These are phyloP conservation scores for Matsumyia berberina DNA, from an alignment of 2,888 invertebrate genomes.

Conservation along the genomic window DNA sequence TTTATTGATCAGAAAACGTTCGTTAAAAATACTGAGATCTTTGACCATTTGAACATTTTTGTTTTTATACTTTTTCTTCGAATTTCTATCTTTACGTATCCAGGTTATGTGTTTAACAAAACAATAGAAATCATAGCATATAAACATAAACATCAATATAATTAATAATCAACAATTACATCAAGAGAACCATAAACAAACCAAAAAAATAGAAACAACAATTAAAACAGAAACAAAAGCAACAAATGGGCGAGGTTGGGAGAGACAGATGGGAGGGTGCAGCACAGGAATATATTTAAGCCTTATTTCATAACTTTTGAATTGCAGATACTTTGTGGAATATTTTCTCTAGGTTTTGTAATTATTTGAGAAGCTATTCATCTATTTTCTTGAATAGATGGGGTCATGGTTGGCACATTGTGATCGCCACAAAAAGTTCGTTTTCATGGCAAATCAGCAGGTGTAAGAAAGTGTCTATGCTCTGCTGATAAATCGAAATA, in stretches of 20 bases:
- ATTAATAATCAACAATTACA: slow-evolving; percentile 78
- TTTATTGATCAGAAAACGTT: too few species aligned
- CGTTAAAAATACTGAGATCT: slow-evolving; percentile 10
- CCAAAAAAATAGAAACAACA: slow-evolving; percentile 67
- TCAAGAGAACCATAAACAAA: slow-evolving; percentile 77
- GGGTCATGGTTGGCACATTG: too few species aligned
- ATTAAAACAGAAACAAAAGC: slow-evolving; percentile 70
- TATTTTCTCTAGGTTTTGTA: too few species aligned
- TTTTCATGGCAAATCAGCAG: too few species aligned
- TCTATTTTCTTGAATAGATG: too few species aligned
- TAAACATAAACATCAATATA: slow-evolving; percentile 64
- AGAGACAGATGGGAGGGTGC: slow-evolving; percentile 62
- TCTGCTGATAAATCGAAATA: too few species aligned
- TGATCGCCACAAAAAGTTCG: too few species aligned
- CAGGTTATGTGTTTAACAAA: neutral
- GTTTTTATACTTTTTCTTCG: slow-evolving; percentile 6
- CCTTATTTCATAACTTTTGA: slow-evolving; percentile 37
- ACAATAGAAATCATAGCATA: slow-evolving; percentile 41
- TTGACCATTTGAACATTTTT: slow-evolving; percentile 16
- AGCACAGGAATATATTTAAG: slow-evolving; percentile 55
- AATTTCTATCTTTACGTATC: slow-evolving; percentile 3
- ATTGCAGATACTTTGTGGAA: too few species aligned
- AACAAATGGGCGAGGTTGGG: slow-evolving; percentile 46
- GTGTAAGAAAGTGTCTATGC: too few species aligned
- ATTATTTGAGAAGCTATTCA: too few species aligned